Conservation (phyloP, 2,888 invertebrate species). For the Melanargia galathea region DNA sequence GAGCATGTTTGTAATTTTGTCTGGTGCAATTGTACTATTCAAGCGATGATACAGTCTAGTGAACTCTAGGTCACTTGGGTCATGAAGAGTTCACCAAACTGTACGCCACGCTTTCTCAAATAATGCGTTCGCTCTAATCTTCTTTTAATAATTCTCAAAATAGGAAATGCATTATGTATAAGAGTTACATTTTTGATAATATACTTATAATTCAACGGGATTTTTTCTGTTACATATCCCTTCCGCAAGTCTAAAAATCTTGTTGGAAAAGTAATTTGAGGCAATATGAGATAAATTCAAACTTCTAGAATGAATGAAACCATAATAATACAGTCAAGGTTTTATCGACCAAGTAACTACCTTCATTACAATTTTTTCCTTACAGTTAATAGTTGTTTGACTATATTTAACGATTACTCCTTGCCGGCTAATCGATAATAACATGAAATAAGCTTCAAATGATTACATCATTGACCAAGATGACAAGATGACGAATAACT, state of each 20-base stretch:
- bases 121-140: background rate
- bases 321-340: background rate
- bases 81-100: constrained; percentile 4
- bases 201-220: no score
- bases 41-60: constrained; percentile 16
- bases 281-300: background rate
- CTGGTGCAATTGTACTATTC: constrained; percentile 7
- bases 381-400: constrained; percentile 15
- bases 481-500: constrained; percentile 50
- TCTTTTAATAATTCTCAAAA: background rate
- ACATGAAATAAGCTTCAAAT: constrained; percentile 36
- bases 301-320: background rate
- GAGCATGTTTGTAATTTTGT: constrained; percentile 12
- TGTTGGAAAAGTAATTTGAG: background rate
- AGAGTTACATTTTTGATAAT: no score
- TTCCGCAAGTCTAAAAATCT: no score
- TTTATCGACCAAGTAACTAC: background rate
- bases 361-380: constrained; percentile 4
- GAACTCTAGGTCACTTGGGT: constrained; percentile 11
- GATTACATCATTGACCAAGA: constrained; percentile 49
- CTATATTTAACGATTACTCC: constrained; percentile 28
- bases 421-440: constrained; percentile 26
- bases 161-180: no score
- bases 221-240: no score
- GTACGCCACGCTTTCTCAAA: constrained; percentile 8